A percentile compares a stretch with the other conserved stretches of the same genome.
phyloP scores from a whole-genome alignment of 2,113 vertebrate species.

The Halcyon malimbica region DNA sequence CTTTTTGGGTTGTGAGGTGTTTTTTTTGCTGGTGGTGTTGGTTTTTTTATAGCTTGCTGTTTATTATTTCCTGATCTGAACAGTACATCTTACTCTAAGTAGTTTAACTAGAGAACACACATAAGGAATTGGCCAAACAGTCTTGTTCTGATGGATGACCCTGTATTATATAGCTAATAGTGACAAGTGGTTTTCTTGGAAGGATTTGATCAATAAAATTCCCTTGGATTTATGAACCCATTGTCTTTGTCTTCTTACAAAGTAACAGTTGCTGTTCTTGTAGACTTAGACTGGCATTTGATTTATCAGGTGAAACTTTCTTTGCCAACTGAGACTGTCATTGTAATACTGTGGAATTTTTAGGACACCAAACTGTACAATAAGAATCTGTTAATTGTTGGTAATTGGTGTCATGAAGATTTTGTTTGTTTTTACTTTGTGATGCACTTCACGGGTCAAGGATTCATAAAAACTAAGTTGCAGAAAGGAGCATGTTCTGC shows the following conservation, averaged over 20 bases:
- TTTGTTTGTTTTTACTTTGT: neutral
- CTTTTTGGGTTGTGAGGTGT: neutral
- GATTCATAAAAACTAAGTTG: neutral
- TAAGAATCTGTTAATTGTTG: neutral
- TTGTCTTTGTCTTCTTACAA: neutral
- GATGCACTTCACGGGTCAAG: neutral
- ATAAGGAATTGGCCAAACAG: neutral
- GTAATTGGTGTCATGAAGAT: neutral
- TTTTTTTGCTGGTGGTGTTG: neutral
- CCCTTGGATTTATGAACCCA: neutral
- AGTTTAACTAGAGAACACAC: neutral
- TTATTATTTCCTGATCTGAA: neutral
- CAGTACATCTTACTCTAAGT: neutral
- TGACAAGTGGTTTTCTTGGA: neutral
- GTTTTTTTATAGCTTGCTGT: neutral
- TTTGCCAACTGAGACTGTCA: neutral
- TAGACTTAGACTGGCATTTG: neutral
- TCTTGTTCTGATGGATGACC: neutral
- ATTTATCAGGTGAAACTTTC: neutral
- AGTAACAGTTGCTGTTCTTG: neutral
- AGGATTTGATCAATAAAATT: neutral
- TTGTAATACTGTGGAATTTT: neutral
- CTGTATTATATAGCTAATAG: neutral
- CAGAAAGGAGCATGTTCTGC: neutral
- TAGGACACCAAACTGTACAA: neutral